A percentile compares a stretch with the other conserved stretches of the same genome.
These are phyloP conservation scores for Temnothorax rugatulus DNA, from an alignment of 2,888 invertebrate genomes.

Conservation along the genomic window DNA sequence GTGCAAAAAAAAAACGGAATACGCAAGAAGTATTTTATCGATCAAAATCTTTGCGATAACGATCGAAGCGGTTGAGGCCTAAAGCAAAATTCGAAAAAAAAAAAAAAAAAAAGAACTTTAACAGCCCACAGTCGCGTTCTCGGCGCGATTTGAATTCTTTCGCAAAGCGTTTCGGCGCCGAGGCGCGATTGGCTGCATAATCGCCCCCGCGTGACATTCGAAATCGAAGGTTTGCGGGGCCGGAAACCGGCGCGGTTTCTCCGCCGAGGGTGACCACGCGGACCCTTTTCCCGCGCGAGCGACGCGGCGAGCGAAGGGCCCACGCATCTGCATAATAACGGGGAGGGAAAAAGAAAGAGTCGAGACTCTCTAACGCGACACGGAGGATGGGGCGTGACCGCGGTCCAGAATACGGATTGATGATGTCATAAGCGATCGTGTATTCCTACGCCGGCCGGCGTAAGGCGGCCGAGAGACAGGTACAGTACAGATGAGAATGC, in stretches of 20 bases:
- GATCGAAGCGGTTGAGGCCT: not conserved
- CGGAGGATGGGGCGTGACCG: slow-evolving; percentile 82
- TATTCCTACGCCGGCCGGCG: slow-evolving; percentile 81
- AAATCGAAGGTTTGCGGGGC: not conserved
- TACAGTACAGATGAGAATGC: slow-evolving; percentile 55
- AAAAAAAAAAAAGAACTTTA: not conserved
- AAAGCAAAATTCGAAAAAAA: not conserved
- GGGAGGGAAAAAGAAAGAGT: slow-evolving; percentile 43
- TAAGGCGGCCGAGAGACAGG: slow-evolving; percentile 38
- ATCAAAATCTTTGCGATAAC: not conserved
- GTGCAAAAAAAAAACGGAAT: slow-evolving; percentile 5
- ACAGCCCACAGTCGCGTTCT: not conserved
- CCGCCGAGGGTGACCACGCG: not conserved
- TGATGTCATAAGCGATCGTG: slow-evolving; percentile 83
- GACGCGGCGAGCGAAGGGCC: too few species aligned
- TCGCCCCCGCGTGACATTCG: slow-evolving; percentile 40
- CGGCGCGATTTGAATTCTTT: not conserved
- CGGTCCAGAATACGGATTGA: slow-evolving; percentile 81
- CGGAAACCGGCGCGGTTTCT: not conserved
- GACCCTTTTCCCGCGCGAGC: not conserved
- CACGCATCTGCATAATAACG: not conserved
- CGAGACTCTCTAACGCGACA: slow-evolving; percentile 34
- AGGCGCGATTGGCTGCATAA: slow-evolving; percentile 12
- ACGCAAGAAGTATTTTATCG: not conserved
- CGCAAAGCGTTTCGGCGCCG: not conserved